Evolutionary conservation across 64 coral and sea anemone species (phyloP).

Genomic region (Actinia tenebrosa): DNA sequence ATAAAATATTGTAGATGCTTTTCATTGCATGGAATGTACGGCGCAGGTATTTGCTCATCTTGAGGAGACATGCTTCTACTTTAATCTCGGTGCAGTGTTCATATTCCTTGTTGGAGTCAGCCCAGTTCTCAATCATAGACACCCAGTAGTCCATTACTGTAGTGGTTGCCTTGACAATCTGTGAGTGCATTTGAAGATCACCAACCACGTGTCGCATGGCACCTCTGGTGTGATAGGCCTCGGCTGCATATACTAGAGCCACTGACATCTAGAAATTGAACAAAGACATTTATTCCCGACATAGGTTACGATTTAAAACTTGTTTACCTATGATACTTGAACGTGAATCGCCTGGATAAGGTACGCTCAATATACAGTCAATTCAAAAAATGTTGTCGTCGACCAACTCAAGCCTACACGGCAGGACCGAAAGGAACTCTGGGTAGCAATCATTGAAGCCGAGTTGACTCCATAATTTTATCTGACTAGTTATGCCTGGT

Average conservation of each 20-base stretch:
- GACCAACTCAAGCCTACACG: too few relatives aligned
- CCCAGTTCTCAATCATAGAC: slow-evolving; percentile 69
- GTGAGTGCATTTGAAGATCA: slow-evolving; percentile 23
- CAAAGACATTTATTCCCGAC: not conserved
- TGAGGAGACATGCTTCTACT: slow-evolving; percentile 27
- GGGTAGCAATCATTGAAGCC: too few relatives aligned
- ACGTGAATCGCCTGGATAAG: too few relatives aligned
- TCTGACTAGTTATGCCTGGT: too few relatives aligned
- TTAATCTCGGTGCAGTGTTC: slow-evolving; percentile 18
- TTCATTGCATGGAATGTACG: slow-evolving; percentile 47
- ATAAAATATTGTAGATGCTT: slow-evolving; percentile 29
- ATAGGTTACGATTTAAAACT: not conserved
- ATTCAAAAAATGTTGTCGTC: too few relatives aligned
- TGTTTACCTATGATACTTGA: too few relatives aligned
- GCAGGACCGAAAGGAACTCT: too few relatives aligned
- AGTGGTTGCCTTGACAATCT: not conserved
- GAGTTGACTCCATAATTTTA: too few relatives aligned
- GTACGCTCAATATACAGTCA: too few relatives aligned
- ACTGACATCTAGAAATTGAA: slow-evolving; percentile 25
- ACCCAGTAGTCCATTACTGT: slow-evolving; percentile 52
- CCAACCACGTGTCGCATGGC: slow-evolving; percentile 40
- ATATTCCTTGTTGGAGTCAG: slow-evolving; percentile 40
- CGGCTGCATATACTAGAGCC: slow-evolving; percentile 47
- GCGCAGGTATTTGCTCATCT: slow-evolving; percentile 50
- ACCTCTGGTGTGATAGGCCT: slow-evolving; percentile 54